Base-by-base conservation (phyloP, 2,888 invertebrate genomes). In the Megastigmus dorsalis region DNA sequence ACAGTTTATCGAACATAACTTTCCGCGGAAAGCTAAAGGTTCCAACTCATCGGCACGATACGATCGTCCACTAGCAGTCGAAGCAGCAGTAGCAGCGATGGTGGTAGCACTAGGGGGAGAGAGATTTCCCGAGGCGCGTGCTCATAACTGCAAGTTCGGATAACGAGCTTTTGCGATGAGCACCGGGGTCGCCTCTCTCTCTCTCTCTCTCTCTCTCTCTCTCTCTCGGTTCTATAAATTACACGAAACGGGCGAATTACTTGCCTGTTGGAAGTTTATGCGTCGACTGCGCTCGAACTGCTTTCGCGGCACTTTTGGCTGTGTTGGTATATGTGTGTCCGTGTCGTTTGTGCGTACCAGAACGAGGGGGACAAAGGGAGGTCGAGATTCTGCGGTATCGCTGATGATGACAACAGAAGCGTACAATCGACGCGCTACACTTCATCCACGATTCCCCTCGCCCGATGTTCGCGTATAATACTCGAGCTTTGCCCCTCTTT, bases 141-240 rank as follows among this genome's bases (percentile, higher is more conserved):
- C n/a, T n/a, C n/a, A n/a, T n/a, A n/a, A n/a, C n/a, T n/a, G n/a
- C n/a, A n/a, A n/a, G n/a, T n/a, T n/a, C n/a, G n/a, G 52, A 60
- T 66, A 70, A 73, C 67, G 50, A 55, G 70, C 66, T 59, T 9
- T 45, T 45, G 62, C n/a, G n/a, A n/a, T n/a, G n/a, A n/a, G n/a
- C n/a, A n/a, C n/a, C n/a, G n/a, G n/a, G n/a, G n/a, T n/a, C n/a
- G n/a, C n/a, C n/a, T n/a, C n/a, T n/a, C n/a, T n/a, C n/a, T n/a
- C n/a, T n/a, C n/a, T n/a, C n/a, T n/a, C n/a, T n/a, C n/a, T n/a
- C n/a, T n/a, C n/a, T n/a, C n/a, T n/a, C n/a, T n/a, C n/a, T n/a
- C n/a, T 50, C n/a, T 63, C 50, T 41, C 23, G 15, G 33, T 15
- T 52, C 30, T 10, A 67, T 26, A 67, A 59, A 69, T 69, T 50